Conservation (phyloP, 2,113 vertebrate genomes). For the Thunnus thynnus region DNA sequence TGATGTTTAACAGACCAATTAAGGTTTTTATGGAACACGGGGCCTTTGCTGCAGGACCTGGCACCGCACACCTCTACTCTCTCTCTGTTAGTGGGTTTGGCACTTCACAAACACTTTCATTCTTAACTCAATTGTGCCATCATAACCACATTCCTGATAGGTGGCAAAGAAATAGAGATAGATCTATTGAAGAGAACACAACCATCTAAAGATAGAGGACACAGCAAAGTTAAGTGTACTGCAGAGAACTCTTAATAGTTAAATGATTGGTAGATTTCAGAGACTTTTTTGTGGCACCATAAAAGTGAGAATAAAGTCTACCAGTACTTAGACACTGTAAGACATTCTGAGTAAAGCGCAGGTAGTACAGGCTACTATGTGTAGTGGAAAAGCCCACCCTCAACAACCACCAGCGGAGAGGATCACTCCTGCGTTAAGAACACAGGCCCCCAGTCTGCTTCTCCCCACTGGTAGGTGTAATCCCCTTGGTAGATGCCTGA, state of each 20-base stretch:
- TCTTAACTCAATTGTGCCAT: slow-evolving; percentile 29
- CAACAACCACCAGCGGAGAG: slow-evolving; percentile 53
- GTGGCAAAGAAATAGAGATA: slow-evolving; percentile 1
- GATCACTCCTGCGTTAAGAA: slow-evolving; percentile 57
- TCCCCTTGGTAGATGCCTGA: slow-evolving; percentile 62
- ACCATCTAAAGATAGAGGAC: slow-evolving; percentile 11
- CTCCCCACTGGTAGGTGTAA: slow-evolving; percentile 64
- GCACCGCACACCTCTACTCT: slow-evolving; percentile 36
- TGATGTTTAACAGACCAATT: slow-evolving; percentile 79
- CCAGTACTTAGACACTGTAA: slow-evolving; percentile 38
- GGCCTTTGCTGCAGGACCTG: slow-evolving; percentile 53
- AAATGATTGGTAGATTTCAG: slow-evolving; percentile 42
- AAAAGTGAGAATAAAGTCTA: slow-evolving; percentile 48
- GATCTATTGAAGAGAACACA: slow-evolving; percentile 18
- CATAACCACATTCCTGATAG: slow-evolving; percentile 31
- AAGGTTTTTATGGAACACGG: slow-evolving; percentile 75
- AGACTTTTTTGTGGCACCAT: slow-evolving; percentile 40
- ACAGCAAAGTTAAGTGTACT: slow-evolving; percentile 29
- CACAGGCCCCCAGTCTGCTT: slow-evolving; percentile 63
- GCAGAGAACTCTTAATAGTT: slow-evolving; percentile 17
- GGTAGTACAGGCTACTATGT: slow-evolving; percentile 10
- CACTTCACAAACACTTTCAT: slow-evolving; percentile 42
- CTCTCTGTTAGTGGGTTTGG: slow-evolving; percentile 46
- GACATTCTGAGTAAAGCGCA: slow-evolving; percentile 20
- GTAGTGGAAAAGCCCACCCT: slow-evolving; percentile 39